Conservation (phyloP, 2,797 vertebrate genomes). For the Lacerta bilineata region DNA sequence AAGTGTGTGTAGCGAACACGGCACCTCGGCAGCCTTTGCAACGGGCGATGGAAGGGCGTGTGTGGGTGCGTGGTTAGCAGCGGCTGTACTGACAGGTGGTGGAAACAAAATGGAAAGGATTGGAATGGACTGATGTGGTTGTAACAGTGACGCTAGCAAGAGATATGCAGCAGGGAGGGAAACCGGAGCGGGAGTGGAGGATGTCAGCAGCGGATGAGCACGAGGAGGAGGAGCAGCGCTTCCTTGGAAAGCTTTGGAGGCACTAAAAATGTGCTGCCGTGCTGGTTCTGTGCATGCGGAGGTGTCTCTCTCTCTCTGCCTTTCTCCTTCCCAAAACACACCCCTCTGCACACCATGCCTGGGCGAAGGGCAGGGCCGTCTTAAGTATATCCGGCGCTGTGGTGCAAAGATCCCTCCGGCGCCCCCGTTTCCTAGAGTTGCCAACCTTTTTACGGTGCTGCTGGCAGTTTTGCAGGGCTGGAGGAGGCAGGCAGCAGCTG, state of each 20-base stretch:
- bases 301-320: not conserved
- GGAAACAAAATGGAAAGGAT: not conserved
- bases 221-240: too few species aligned
- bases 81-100: too few species aligned
- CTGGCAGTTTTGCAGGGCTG: too few species aligned
- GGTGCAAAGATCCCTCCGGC: too few species aligned
- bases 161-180: not conserved
- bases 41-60: too few species aligned
- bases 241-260: not conserved
- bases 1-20: too few species aligned
- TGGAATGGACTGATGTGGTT: conserved; percentile 20
- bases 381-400: too few species aligned
- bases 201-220: not conserved
- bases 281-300: not conserved
- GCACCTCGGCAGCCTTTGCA: too few species aligned
- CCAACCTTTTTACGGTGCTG: too few species aligned
- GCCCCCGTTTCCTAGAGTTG: too few species aligned
- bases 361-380: not conserved
- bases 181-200: not conserved
- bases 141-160: not conserved
- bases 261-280: not conserved
- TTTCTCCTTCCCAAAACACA: not conserved
- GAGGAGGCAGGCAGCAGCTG: too few species aligned
- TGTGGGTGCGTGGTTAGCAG: too few species aligned
- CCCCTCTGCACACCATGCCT: not conserved